These are phyloP conservation scores for Aphelocoma californica DNA, from an alignment of 2,797 vertebrate genomes.

Conservation along the genomic window DNA sequence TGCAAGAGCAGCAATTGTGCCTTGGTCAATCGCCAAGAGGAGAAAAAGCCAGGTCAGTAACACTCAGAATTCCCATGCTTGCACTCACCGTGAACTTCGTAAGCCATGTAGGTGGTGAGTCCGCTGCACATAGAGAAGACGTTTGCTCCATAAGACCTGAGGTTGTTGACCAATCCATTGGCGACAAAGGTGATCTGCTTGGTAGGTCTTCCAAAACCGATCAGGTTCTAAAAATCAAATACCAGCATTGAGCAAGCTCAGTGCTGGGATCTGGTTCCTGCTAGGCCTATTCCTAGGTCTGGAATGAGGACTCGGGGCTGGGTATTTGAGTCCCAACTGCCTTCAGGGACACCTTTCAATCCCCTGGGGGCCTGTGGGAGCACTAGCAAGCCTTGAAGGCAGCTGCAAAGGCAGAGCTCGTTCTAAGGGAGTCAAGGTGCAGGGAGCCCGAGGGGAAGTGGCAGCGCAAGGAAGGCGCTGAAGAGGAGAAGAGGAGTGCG, in stretches of 20 bases:
- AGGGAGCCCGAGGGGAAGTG: too few relatives aligned
- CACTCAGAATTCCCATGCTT: too few relatives aligned
- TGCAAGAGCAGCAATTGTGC: not conserved
- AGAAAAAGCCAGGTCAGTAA: too few relatives aligned
- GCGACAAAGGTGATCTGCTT: not conserved
- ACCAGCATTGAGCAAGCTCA: not conserved
- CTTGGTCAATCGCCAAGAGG: not conserved
- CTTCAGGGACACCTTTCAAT: too few relatives aligned
- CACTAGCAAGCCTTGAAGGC: not conserved
- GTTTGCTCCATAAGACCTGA: slow-evolving; percentile 33
- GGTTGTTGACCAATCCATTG: not conserved
- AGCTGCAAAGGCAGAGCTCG: too few relatives aligned
- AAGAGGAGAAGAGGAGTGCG: too few relatives aligned
- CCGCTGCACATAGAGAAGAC: slow-evolving; percentile 54
- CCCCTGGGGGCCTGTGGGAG: not conserved
- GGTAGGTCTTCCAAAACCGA: not conserved
- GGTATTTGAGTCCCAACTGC: too few relatives aligned
- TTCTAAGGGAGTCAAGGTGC: too few relatives aligned
- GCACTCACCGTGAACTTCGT: slow-evolving; percentile 59
- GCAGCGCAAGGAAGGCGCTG: too few relatives aligned
- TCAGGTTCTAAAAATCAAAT: not conserved
- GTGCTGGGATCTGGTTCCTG: not conserved
- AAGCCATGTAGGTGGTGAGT: slow-evolving; percentile 38
- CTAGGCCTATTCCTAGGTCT: not conserved
- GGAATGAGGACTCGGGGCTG: not conserved